These are phyloP conservation scores for Lota lota DNA, from an alignment of 2,113 vertebrate species.

Conservation along the genomic window DNA sequence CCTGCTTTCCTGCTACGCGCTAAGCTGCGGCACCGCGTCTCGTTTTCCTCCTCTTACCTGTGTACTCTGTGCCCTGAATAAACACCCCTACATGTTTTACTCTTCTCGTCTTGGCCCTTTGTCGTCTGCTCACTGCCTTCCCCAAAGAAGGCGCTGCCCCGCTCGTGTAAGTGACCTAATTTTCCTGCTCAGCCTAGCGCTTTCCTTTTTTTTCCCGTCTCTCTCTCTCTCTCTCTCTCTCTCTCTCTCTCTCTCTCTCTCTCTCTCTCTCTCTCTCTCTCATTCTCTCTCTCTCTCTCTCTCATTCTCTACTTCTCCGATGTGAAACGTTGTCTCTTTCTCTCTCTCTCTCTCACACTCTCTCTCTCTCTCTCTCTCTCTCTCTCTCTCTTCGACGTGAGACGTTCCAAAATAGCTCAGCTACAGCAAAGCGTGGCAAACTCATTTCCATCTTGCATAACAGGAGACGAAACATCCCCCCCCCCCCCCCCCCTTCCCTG, in stretches of 20 bases:
- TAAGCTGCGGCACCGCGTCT: constrained; percentile 30
- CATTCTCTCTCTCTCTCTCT: constrained; percentile 8
- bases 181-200: constrained; percentile 67
- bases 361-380: constrained; percentile 46
- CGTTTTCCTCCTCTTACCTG: constrained; percentile 39
- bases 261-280: no score
- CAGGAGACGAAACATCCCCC: constrained; percentile 39
- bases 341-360: constrained; percentile 50
- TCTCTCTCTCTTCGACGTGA: constrained; percentile 9
- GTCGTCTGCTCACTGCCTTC: constrained; percentile 16
- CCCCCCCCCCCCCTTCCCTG: constrained; percentile 9
- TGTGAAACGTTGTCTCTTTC: constrained; percentile 42
- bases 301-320: constrained; percentile 18
- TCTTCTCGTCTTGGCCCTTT: constrained; percentile 47
- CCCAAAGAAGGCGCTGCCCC: constrained; percentile 53
- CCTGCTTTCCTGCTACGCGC: constrained; percentile 22
- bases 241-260: no score
- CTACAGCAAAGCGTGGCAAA: constrained; percentile 69
- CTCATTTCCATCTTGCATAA: constrained; percentile 59
- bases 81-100: constrained; percentile 44
- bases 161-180: constrained; percentile 75
- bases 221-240: no score
- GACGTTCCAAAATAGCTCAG: constrained; percentile 60
- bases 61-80: constrained; percentile 48
- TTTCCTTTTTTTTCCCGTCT: constrained; percentile 37